Conservation (phyloP, 2,113 vertebrate genomes). For the Peromyscus polionotus region DNA sequence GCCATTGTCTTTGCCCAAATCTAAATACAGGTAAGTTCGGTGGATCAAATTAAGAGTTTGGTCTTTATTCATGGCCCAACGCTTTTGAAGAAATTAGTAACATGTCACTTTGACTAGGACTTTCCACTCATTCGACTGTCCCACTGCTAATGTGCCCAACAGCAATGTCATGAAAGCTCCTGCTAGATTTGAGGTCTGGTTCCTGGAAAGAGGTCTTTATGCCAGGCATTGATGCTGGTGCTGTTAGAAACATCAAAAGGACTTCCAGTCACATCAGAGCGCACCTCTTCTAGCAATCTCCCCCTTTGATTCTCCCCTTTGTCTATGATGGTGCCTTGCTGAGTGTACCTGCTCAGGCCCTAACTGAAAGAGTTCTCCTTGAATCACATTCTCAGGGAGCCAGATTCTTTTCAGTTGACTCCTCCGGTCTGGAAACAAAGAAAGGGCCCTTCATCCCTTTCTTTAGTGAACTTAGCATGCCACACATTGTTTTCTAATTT, state of each 20-base stretch:
- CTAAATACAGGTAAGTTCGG: background rate
- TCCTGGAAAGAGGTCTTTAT: conserved; percentile 4
- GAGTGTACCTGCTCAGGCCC: background rate
- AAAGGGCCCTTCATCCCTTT: background rate
- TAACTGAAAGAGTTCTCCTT: background rate
- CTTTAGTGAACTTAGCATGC: background rate
- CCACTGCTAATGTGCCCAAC: too few relatives aligned
- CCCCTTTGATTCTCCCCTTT: background rate
- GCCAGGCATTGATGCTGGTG: background rate
- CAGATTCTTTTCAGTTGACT: background rate
- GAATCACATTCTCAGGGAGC: background rate
- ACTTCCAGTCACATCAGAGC: background rate
- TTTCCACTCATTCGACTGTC: background rate
- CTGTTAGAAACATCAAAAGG: background rate
- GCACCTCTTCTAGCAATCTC: background rate
- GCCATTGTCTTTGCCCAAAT: background rate
- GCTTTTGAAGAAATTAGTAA: background rate
- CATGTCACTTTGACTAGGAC: background rate
- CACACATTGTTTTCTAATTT: background rate
- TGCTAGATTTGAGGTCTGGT: background rate
- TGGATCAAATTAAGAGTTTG: background rate
- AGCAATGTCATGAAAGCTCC: background rate
- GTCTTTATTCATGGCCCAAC: background rate
- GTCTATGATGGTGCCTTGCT: background rate
- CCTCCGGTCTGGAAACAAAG: background rate